Evolutionary conservation across 2,797 vertebrate species (phyloP).

Genomic region (Manis javanica): DNA sequence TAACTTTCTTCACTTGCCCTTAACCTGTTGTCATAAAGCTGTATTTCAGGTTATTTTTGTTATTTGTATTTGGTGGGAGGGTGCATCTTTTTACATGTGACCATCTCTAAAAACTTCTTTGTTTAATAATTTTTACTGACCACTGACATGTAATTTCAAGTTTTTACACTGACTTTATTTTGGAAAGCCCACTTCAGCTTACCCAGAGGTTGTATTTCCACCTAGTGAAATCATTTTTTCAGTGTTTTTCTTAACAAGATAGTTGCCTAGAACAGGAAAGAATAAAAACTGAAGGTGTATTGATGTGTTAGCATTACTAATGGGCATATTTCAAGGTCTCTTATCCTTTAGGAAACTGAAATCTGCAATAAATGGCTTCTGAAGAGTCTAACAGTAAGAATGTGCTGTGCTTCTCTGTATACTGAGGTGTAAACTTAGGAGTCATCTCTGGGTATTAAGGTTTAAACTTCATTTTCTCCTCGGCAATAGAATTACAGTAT

Average conservation of each 20-base stretch:
- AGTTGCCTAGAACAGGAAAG: not conserved
- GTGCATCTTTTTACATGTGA: not conserved
- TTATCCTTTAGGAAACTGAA: not conserved
- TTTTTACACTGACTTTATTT: not conserved
- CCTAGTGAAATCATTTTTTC: not conserved
- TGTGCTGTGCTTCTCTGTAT: too few relatives aligned
- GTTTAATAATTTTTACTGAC: not conserved
- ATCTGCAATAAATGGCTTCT: not conserved
- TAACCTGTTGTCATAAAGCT: too few relatives aligned
- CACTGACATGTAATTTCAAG: not conserved
- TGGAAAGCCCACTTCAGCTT: not conserved
- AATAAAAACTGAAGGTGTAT: too few relatives aligned
- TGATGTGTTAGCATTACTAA: accelerated
- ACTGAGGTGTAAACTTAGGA: too few relatives aligned
- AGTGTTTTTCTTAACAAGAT: not conserved
- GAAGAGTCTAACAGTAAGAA: not conserved
- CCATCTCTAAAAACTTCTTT: not conserved
- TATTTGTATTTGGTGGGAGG: not conserved
- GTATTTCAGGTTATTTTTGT: not conserved
- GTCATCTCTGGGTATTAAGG: not conserved
- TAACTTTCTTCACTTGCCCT: not conserved
- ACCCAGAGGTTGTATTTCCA: not conserved
- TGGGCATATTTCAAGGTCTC: not conserved
- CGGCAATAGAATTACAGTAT: accelerated
- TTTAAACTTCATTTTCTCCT: not conserved